These are phyloP conservation scores for Saimiri boliviensis DNA, from an alignment of 2,113 vertebrate species.

Conservation along the genomic window DNA sequence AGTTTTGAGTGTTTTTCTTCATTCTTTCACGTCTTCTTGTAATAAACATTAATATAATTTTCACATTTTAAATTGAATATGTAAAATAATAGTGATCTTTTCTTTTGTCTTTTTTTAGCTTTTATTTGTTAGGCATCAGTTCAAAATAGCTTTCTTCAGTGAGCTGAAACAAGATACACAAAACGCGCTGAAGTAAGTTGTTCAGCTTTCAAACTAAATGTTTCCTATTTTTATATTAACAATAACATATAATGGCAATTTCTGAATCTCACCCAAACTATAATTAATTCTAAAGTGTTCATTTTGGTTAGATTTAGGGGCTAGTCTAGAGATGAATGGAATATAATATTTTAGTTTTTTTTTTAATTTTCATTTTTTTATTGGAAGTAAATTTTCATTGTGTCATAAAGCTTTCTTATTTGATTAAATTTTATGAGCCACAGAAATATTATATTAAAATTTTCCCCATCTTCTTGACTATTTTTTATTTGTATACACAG, in stretches of 20 bases:
- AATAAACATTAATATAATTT: neutral
- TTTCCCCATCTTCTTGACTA: neutral
- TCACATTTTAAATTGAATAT: slow-evolving; percentile 7
- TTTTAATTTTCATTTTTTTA: neutral
- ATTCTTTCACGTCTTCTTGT: neutral
- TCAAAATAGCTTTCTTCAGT: slow-evolving; percentile 99
- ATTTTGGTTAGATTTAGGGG: neutral
- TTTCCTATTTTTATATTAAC: slow-evolving; percentile 4
- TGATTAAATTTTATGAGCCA: neutral
- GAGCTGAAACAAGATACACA: slow-evolving; percentile 98
- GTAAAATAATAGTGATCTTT: neutral
- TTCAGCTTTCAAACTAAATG: neutral
- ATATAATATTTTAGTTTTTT: neutral
- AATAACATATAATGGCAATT: neutral
- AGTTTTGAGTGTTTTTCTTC: slow-evolving; percentile 16
- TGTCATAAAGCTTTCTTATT: slow-evolving; percentile 8
- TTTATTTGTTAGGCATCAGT: slow-evolving; percentile 99
- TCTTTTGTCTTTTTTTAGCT: slow-evolving; percentile 86
- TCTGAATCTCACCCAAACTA: slow-evolving; percentile 5
- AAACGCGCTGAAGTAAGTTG: slow-evolving; percentile 97
- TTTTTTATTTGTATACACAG: neutral
- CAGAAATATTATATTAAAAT: neutral
- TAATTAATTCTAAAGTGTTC: slow-evolving; percentile 20
- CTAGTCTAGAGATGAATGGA: neutral
- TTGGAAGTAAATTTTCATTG: slow-evolving; percentile 43